Conservation (phyloP, 1,140 invertebrate species). For the Drosophila triauraria region DNA sequence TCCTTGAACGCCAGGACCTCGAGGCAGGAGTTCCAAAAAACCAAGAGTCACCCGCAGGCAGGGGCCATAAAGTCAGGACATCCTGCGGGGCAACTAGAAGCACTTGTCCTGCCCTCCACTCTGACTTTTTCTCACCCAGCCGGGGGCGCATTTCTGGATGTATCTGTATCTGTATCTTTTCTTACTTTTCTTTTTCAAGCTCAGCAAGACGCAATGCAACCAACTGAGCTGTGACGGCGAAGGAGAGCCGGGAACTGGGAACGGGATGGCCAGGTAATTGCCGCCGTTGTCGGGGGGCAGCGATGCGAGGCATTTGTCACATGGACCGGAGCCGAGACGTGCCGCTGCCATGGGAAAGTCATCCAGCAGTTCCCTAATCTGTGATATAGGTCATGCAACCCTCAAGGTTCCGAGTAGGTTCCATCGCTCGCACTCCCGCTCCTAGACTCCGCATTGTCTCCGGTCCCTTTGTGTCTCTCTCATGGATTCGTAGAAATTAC, state of each 20-base stretch:
- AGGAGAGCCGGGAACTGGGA: conserved; percentile 22
- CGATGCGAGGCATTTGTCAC: conserved; percentile 82
- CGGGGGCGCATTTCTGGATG: conserved; percentile 45
- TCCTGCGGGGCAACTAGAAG: conserved; percentile 58
- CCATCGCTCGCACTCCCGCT: conserved; percentile 25
- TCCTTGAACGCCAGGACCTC: conserved; percentile 10
- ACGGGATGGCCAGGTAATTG: conserved; percentile 66
- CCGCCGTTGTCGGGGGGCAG: conserved; percentile 65
- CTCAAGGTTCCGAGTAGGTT: conserved; percentile 71
- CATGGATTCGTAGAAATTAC: conserved; percentile 73
- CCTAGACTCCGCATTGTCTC: conserved; percentile 56
- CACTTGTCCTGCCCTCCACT: conserved; percentile 54
- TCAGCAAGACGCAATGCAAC: conserved; percentile 65
- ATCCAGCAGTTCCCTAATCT: conserved; percentile 62
- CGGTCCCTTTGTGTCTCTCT: conserved; percentile 42
- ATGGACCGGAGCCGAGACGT: conserved; percentile 67
- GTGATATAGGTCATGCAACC: conserved; percentile 82
- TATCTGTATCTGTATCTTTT: conserved; percentile 5
- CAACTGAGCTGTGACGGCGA: conserved; percentile 76
- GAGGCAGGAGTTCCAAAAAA: conserved; percentile 2
- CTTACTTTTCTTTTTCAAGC: conserved; percentile 35
- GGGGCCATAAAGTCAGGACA: conserved; percentile 52
- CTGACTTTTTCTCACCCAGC: conserved; percentile 37
- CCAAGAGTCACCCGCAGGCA: conserved; percentile 23
- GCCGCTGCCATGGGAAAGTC: conserved; percentile 77